Evolutionary conservation across 2,113 vertebrate genomes (phyloP).

Genomic region (Pollachius pollachius): DNA sequence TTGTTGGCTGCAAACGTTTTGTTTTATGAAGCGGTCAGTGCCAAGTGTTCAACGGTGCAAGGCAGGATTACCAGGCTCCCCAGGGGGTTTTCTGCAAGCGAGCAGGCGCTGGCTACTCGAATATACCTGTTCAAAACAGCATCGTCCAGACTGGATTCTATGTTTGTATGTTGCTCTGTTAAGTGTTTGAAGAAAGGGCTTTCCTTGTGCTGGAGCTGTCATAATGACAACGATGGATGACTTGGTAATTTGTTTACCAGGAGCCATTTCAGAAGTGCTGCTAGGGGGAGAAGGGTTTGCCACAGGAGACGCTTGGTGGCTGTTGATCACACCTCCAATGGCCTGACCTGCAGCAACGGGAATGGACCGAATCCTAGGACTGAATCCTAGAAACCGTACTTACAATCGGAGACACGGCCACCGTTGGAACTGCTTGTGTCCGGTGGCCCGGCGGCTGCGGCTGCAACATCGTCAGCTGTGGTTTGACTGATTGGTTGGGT

Average conservation of each 20-base stretch:
- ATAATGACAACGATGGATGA: conserved; percentile 19
- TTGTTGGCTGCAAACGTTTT: conserved; percentile 9
- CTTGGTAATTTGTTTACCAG: conserved; percentile 42
- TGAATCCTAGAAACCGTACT: conserved; percentile 65
- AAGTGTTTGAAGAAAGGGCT: conserved; percentile 39
- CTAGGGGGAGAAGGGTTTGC: conserved; percentile 47
- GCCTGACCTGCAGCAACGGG: conserved; percentile 77
- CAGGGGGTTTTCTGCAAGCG: conserved; percentile 60
- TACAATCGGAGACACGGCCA: conserved; percentile 76
- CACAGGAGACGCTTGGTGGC: conserved; percentile 58
- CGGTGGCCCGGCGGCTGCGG: conserved; percentile 37
- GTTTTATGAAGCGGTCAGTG: conserved; percentile 62
- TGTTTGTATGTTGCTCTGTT: conserved; percentile 68
- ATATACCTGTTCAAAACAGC: conserved; percentile 82
- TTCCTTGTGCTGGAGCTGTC: conserved; percentile 43
- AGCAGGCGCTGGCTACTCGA: conserved; percentile 69
- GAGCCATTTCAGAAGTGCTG: conserved; percentile 15
- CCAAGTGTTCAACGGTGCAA: conserved; percentile 61
- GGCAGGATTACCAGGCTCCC: conserved; percentile 69
- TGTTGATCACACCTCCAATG: conserved; percentile 63
- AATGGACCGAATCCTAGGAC: conserved; percentile 71
- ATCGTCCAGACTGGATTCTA: conserved; percentile 84
- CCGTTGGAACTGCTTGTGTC: conserved; percentile 68
- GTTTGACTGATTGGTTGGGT: conserved; percentile 30
- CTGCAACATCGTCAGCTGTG: conserved; percentile 28